Base-by-base conservation (phyloP, 2,797 vertebrate species). In the Cercopithecus neglectus region DNA sequence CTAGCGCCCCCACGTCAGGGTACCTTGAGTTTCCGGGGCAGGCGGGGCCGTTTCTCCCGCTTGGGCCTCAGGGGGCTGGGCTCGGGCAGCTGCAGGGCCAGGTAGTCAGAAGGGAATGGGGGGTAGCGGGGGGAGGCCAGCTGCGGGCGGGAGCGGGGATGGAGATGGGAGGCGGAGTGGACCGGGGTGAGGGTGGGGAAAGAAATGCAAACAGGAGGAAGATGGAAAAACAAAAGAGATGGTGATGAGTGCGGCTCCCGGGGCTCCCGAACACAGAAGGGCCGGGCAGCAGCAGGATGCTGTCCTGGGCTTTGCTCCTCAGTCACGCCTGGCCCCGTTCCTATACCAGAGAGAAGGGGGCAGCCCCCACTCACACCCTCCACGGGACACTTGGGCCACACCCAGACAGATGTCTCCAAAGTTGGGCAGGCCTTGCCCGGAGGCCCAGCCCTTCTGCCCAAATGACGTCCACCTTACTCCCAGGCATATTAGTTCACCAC, bases 21-120 rank as follows among this genome's bases (percentile, higher is more conserved):
- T 98, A 98, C 98, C 98, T 98, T 98, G 96, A 98, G 98, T 95
- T 98, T 98, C 98, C 98, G 98, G 98, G 98, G 97, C 89, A 98
- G 98, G 96, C 97, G 98, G 98, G 98, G 96, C 97, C 98, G 98
- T 98, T 98, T 98, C 98, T 98, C 98, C 98, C 97, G 98, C 98
- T 98, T 98, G 97, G 98, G 93, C 97, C 97, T 98, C 98, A 98
- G 97, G 98, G 98, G 97, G 97, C 97, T 98, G 98, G 98, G 97
- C 97, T 98, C 98, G 17, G 98, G 98, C 95, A 98, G 98, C 97
- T 98, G 98, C 96, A 98, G 98, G 95, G 98, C 98, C 98, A 98
- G 97, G 97, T 98, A 98, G 97, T 98, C 98, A 87, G 98, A 98
- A 97, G 98, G 98, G 93, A 98, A 98, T 89, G 98, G 98, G 98